A percentile compares a stretch with the other conserved stretches of the same genome.
These are phyloP conservation scores for Podocnemis expansa DNA, from an alignment of 2,113 vertebrate genomes.

Conservation along the genomic window DNA sequence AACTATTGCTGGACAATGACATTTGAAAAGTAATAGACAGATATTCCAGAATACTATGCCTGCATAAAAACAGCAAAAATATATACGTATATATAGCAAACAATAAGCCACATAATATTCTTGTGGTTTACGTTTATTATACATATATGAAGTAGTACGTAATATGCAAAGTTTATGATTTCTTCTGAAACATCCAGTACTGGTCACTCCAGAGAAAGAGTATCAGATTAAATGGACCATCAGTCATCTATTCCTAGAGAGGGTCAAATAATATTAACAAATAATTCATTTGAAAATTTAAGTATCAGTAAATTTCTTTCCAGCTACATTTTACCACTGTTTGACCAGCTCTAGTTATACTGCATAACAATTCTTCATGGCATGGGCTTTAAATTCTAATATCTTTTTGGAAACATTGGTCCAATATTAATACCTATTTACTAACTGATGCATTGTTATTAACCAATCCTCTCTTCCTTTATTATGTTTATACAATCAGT, in stretches of 20 bases:
- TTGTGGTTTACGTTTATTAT: accelerated
- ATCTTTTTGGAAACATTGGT: not conserved
- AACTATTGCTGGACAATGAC: not conserved
- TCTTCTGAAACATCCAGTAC: not conserved
- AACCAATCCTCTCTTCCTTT: accelerated
- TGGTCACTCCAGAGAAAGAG: accelerated
- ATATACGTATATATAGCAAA: not conserved
- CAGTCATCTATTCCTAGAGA: accelerated
- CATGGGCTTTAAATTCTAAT: accelerated
- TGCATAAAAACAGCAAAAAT: not conserved
- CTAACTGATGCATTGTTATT: accelerated
- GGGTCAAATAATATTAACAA: not conserved
- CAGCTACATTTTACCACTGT: not conserved
- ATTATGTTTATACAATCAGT: accelerated
- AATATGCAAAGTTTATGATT: not conserved
- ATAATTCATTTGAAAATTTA: not conserved
- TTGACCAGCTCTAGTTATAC: not conserved
- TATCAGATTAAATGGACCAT: not conserved
- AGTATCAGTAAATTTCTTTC: not conserved
- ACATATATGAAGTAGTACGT: not conserved
- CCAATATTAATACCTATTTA: not conserved
- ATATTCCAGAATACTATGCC: not conserved
- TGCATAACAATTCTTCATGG: not conserved
- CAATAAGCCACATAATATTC: not conserved
- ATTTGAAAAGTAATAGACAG: not conserved